phyloP scores from a whole-genome alignment of 2,113 vertebrate species.

The Hyaena hyaena region DNA sequence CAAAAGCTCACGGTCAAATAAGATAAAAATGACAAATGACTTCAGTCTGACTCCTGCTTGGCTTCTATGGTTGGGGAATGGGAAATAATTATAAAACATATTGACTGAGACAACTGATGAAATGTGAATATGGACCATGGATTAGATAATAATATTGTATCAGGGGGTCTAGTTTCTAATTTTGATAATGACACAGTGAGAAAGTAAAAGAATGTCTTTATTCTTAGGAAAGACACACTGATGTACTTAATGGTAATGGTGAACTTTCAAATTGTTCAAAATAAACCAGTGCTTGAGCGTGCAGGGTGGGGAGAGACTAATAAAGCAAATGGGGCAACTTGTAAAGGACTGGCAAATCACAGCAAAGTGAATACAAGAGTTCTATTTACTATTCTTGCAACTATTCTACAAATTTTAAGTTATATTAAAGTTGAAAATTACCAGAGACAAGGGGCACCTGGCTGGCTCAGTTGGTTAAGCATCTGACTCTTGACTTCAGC shows the following conservation, averaged over 20 bases:
- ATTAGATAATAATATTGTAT: background rate
- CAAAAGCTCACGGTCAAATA: slow-evolving; percentile 24
- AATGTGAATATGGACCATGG: background rate
- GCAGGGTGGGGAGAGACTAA: background rate
- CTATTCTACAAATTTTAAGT: slow-evolving; percentile 38
- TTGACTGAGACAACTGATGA: background rate
- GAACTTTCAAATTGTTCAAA: slow-evolving; percentile 29
- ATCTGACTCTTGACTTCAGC: too few species aligned
- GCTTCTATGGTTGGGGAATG: background rate
- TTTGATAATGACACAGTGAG: background rate
- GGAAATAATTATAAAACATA: background rate
- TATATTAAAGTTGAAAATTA: slow-evolving; percentile 29
- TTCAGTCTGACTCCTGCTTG: background rate
- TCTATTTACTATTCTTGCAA: background rate
- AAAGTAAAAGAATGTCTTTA: background rate
- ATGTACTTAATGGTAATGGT: background rate
- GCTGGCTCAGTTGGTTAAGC: too few species aligned
- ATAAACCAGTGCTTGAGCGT: background rate
- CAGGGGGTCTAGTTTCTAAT: background rate
- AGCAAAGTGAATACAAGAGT: background rate
- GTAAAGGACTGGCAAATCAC: background rate
- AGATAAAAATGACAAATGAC: background rate
- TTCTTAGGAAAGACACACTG: slow-evolving; percentile 19
- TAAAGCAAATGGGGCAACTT: background rate
- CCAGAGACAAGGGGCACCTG: background rate